phyloP scores from a whole-genome alignment of 2,797 vertebrate species.

The Parotocinclus haroldoi region DNA sequence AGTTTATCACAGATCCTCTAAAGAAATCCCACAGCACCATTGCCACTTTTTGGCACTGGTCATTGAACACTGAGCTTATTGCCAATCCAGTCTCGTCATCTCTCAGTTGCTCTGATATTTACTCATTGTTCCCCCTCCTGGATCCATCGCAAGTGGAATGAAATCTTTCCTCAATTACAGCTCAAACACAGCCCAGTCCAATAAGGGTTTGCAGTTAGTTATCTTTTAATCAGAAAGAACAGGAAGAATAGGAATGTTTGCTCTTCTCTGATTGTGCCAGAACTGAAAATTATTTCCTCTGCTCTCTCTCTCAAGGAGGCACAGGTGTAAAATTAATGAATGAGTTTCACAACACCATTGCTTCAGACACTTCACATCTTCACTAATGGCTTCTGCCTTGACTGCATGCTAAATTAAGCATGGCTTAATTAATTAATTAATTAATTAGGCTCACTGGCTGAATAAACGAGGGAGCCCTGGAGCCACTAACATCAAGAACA shows the following conservation, averaged over 20 bases:
- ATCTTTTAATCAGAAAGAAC: constrained; percentile 38
- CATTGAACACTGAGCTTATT: background rate
- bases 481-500: constrained; percentile 24
- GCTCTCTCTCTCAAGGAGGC: constrained; percentile 9
- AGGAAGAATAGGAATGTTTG: constrained; percentile 31
- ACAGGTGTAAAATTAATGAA: constrained; percentile 32
- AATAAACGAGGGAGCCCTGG: constrained; percentile 29
- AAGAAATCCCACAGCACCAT: too few relatives aligned
- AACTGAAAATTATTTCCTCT: constrained; percentile 15
- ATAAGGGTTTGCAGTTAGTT: constrained; percentile 31
- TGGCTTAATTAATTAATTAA: constrained; percentile 52
- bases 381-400: constrained; percentile 44
- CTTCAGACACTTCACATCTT: constrained; percentile 40
- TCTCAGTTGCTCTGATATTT: constrained; percentile 8
- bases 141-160: constrained; percentile 42
- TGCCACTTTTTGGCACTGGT: too few relatives aligned
- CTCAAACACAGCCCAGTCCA: constrained; percentile 23
- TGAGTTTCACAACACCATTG: constrained; percentile 33
- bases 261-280: constrained; percentile 26
- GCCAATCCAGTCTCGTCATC: constrained; percentile 1
- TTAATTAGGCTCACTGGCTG: constrained; percentile 47
- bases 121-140: background rate
- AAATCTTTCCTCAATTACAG: constrained; percentile 36
- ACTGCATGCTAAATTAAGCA: constrained; percentile 48
- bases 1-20: too few relatives aligned